Conservation (phyloP, 1,140 invertebrate species). For the Drosophila ananassae region DNA sequence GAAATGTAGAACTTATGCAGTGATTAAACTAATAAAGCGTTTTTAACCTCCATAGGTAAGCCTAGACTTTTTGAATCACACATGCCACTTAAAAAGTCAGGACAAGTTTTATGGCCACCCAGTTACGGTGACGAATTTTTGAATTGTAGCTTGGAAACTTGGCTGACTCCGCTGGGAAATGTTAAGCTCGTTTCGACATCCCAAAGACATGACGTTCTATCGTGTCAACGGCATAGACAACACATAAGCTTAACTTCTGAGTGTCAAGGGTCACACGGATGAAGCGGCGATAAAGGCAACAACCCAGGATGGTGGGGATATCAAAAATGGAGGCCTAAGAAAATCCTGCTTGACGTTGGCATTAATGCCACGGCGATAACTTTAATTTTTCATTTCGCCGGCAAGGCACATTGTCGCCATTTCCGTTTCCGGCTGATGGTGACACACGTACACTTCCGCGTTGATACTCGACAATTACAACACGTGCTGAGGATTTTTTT, state of each 20-base stretch:
- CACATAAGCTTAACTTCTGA: constrained; percentile 33
- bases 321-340: not conserved
- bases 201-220: constrained; percentile 24
- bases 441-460: constrained; percentile 49
- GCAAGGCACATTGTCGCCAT: constrained; percentile 54
- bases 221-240: constrained; percentile 40
- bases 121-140: constrained; percentile 17
- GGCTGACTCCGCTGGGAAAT: constrained; percentile 9
- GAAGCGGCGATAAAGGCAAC: constrained; percentile 44
- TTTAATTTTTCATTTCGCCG: constrained; percentile 74
- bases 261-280: constrained; percentile 39
- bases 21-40: no score
- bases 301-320: constrained; percentile 3
- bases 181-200: constrained; percentile 28
- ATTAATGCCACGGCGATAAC: constrained; percentile 68
- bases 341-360: constrained; percentile 37
- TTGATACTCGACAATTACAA: constrained; percentile 73
- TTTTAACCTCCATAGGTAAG: not conserved
- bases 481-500: constrained; percentile 61
- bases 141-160: constrained; percentile 25
- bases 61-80: not conserved
- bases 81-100: constrained; percentile 5
- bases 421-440: constrained; percentile 62
- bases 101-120: constrained; percentile 9
- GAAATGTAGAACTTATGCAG: no score